A percentile compares a stretch with the other conserved stretches of the same genome.
These are phyloP conservation scores for Clarias batrachus DNA, from an alignment of 2,113 vertebrate species.

Conservation along the genomic window DNA sequence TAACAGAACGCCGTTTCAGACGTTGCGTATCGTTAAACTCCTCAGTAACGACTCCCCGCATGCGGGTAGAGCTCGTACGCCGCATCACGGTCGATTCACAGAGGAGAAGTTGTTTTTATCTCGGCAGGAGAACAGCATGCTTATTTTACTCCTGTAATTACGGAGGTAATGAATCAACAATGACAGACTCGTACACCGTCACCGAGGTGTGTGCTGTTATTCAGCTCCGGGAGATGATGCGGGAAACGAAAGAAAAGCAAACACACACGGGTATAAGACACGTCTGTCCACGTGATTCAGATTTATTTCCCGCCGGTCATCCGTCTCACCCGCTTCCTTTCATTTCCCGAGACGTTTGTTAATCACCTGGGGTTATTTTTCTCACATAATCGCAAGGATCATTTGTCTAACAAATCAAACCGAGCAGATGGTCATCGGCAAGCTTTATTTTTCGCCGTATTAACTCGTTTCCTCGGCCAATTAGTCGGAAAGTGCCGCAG, in stretches of 20 bases:
- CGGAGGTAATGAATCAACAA: slow-evolving; percentile 8
- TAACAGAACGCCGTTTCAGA: not conserved
- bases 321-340: slow-evolving; percentile 31
- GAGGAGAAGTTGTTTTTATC: not conserved
- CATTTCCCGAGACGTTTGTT: slow-evolving; percentile 52
- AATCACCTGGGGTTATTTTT: slow-evolving; percentile 57
- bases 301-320: not conserved
- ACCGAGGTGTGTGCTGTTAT: not conserved
- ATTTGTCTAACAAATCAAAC: slow-evolving; percentile 53
- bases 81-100: not conserved
- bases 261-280: not conserved
- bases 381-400: slow-evolving; percentile 50
- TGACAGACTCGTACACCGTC: not conserved
- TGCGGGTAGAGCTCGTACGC: not conserved
- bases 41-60: not conserved
- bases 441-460: not conserved
- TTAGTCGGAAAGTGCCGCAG: slow-evolving; percentile 11
- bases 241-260: not conserved
- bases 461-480: slow-evolving; percentile 6
- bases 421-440: slow-evolving; percentile 49
- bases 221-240: not conserved
- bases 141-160: slow-evolving; percentile 27
- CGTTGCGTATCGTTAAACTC: not conserved
- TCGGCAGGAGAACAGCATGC: not conserved
- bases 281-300: not conserved